Conservation (phyloP, 2,797 vertebrate species). For the Vireo griseus region DNA sequence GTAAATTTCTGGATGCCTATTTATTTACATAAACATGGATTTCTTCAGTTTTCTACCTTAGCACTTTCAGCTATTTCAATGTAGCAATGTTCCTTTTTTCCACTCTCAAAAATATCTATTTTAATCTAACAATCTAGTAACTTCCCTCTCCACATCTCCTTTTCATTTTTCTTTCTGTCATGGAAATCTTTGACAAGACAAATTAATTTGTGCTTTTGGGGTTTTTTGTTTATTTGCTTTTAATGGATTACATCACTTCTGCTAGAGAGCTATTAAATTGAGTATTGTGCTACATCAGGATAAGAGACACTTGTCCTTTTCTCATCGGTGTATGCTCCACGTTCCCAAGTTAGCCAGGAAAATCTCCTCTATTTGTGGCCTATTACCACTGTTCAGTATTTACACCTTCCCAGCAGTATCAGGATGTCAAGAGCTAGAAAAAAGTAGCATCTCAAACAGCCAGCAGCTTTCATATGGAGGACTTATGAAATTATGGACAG, state of each 20-base stretch:
- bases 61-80: background rate
- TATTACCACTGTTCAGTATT: background rate
- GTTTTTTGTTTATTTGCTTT: background rate
- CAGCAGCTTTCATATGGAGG: background rate
- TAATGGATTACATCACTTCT: background rate
- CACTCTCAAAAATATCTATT: background rate
- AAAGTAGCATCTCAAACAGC: background rate
- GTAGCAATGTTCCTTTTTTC: background rate
- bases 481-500: background rate
- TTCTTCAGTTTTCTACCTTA: background rate
- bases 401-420: background rate
- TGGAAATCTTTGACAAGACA: background rate
- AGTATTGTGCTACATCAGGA: background rate
- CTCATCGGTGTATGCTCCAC: background rate
- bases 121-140: background rate
- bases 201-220: background rate
- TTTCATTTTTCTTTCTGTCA: background rate
- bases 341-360: background rate
- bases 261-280: background rate
- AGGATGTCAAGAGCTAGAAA: background rate
- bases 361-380: background rate
- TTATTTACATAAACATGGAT: background rate
- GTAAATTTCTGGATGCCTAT: background rate
- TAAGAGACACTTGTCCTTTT: background rate
- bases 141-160: background rate